Percentiles rank a stretch among this genome's conserved stretches.
phyloP scores from a whole-genome alignment of 2,888 invertebrate species.

The Pseudococcus longispinus region DNA sequence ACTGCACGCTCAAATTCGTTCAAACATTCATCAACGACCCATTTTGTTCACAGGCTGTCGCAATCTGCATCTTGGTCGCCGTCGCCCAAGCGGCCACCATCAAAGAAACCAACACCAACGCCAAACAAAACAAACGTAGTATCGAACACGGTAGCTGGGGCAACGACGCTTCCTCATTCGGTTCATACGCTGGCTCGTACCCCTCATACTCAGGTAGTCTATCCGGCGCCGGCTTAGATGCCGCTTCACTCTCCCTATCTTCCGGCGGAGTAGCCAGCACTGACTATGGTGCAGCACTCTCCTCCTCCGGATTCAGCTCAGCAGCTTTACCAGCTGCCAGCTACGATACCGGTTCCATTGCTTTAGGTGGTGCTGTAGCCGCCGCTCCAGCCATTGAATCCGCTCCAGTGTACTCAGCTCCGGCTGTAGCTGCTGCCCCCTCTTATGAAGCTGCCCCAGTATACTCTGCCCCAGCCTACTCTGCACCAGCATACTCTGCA shows the following conservation, averaged over 20 bases:
- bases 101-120: background rate
- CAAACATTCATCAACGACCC: background rate
- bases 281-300: background rate
- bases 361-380: background rate
- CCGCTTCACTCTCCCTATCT: background rate
- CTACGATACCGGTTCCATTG: background rate
- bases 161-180: background rate
- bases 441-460: background rate
- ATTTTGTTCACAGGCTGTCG: background rate
- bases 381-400: background rate
- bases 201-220: background rate
- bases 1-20: background rate
- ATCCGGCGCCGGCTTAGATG: background rate
- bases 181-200: background rate
- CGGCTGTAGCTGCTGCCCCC: background rate
- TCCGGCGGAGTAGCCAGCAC: background rate
- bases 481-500: background rate
- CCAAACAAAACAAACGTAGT: constrained; percentile 33
- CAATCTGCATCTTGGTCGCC: constrained; percentile 17
- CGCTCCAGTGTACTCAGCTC: background rate
- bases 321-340: background rate
- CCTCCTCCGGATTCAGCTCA: background rate
- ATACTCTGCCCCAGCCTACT: background rate
- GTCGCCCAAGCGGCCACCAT: constrained; percentile 12
- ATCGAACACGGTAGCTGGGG: background rate